A percentile compares a stretch with the other conserved stretches of the same genome.
Evolutionary conservation across 1,140 invertebrate genomes (phyloP).

Genomic region (Rhagoletis zephyria): DNA sequence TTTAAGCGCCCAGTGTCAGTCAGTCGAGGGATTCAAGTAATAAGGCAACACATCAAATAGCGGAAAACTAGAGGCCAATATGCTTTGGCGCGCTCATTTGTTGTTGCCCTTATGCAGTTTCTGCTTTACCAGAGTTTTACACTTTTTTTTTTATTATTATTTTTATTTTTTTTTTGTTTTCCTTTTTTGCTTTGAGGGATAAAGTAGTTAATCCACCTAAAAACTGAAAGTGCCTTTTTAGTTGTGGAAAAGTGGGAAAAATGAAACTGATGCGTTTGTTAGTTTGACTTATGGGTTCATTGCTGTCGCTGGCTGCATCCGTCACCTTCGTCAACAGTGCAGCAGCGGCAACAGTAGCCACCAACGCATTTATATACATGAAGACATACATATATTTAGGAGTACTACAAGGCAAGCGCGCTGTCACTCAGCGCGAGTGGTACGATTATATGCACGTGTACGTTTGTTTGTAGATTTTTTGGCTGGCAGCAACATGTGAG

Average conservation of each 20-base stretch:
- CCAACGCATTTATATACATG: background rate
- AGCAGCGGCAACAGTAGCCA: background rate
- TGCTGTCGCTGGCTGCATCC: constrained; percentile 59
- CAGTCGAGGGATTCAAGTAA: constrained; percentile 34
- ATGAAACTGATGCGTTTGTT: constrained; percentile 34
- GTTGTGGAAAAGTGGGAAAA: constrained; percentile 22
- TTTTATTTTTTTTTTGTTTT: background rate
- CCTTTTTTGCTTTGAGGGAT: constrained; percentile 26
- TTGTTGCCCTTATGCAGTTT: constrained; percentile 29
- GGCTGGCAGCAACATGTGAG: constrained; percentile 37
- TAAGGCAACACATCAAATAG: constrained; percentile 44
- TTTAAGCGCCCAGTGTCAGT: background rate
- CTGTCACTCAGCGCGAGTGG: background rate
- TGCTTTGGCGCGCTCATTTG: constrained; percentile 14
- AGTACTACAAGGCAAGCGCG: background rate
- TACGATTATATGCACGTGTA: background rate
- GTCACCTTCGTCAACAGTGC: constrained; percentile 30
- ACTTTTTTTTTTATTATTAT: background rate
- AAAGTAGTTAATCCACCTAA: constrained; percentile 48
- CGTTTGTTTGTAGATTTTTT: background rate
- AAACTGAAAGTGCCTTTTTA: constrained; percentile 51
- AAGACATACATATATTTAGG: too few relatives aligned
- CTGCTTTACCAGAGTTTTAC: background rate
- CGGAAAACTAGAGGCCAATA: constrained; percentile 31
- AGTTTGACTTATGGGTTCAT: constrained; percentile 72